phyloP scores from a whole-genome alignment of 1,140 invertebrate species.

The Spodoptera frugiperda region DNA sequence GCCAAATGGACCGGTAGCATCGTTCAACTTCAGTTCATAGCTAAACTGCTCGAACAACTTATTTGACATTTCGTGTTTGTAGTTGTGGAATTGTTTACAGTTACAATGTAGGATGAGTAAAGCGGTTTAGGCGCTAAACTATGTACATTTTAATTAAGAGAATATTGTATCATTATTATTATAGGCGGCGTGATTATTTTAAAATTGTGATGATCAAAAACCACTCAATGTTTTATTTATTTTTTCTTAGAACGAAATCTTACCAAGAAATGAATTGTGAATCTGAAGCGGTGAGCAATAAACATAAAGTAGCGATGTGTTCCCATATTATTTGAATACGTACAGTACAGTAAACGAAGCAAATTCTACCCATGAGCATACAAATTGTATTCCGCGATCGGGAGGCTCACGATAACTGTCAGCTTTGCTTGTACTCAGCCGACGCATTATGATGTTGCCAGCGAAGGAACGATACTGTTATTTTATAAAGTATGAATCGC shows the following conservation, averaged over 20 bases:
- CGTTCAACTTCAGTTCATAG: slow-evolving; percentile 20
- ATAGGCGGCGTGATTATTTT: too few relatives aligned
- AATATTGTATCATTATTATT: too few relatives aligned
- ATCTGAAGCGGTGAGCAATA: slow-evolving; percentile 30
- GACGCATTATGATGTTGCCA: slow-evolving; percentile 38
- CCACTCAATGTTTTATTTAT: too few relatives aligned
- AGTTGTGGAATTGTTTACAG: neutral
- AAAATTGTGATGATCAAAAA: too few relatives aligned
- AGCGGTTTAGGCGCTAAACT: neutral
- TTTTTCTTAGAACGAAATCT: neutral
- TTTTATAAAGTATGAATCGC: slow-evolving; percentile 41
- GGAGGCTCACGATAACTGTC: slow-evolving; percentile 47
- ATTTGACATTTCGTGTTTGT: slow-evolving; percentile 29
- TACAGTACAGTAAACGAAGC: slow-evolving; percentile 34
- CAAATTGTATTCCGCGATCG: slow-evolving; percentile 48
- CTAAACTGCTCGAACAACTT: slow-evolving; percentile 16
- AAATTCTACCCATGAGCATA: slow-evolving; percentile 47
- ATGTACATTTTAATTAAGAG: too few relatives aligned
- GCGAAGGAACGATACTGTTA: slow-evolving; percentile 21
- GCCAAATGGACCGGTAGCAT: neutral
- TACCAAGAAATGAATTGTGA: slow-evolving; percentile 1
- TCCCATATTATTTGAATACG: slow-evolving; percentile 39
- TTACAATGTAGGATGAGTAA: neutral
- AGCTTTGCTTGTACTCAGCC: slow-evolving; percentile 42
- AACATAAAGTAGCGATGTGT: slow-evolving; percentile 36